Conservation (phyloP, 2,797 vertebrate species). For the Mus minutoides region DNA sequence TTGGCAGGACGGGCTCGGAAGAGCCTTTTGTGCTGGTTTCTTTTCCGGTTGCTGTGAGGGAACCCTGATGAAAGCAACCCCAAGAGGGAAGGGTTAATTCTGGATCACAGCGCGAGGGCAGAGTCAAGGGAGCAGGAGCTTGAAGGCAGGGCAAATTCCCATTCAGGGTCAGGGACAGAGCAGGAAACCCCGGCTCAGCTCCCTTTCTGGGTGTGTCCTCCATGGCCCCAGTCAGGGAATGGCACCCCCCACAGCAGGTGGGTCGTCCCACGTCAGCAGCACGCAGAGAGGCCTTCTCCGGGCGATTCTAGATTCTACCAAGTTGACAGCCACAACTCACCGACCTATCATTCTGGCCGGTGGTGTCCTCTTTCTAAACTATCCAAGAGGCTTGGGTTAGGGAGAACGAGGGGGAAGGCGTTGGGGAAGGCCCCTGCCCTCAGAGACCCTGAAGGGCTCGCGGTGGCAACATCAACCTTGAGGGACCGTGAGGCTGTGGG, state of each 20-base stretch:
- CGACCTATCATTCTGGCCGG: too few relatives aligned
- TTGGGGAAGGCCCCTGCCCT: rapidly evolving
- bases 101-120: not conserved
- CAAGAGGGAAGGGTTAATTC: not conserved
- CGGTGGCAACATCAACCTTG: not conserved
- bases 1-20: not conserved
- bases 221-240: not conserved
- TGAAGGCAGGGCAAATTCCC: not conserved
- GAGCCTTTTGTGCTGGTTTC: not conserved
- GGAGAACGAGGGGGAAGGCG: not conserved
- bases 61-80: not conserved
- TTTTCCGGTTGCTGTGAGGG: not conserved
- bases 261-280: too few relatives aligned
- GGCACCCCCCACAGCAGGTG: not conserved
- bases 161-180: not conserved
- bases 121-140: not conserved
- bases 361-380: not conserved
- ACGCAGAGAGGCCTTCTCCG: not conserved
- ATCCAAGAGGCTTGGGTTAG: rapidly evolving
- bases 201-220: too few relatives aligned
- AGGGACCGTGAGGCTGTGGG: not conserved
- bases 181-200: not conserved
- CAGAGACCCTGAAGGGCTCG: rapidly evolving
- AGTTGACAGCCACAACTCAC: not conserved
- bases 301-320: not conserved